These are phyloP conservation scores for Phaenicophaeus curvirostris DNA, from an alignment of 2,797 vertebrate genomes.

Conservation along the genomic window DNA sequence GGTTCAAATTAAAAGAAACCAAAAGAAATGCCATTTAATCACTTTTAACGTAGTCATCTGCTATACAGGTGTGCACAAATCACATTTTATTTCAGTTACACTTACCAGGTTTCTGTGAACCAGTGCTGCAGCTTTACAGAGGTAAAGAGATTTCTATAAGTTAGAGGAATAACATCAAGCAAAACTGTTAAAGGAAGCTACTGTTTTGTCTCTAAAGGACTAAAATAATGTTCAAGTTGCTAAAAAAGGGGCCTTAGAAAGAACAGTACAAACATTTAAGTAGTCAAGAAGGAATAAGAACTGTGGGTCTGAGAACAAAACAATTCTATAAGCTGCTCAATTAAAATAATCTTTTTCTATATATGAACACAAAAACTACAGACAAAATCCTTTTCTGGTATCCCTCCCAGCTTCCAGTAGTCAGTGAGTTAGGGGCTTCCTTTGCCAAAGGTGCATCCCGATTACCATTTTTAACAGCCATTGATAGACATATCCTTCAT, in stretches of 20 bases:
- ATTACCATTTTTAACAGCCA: conserved; percentile 2
- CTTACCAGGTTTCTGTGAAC: conserved; percentile 65
- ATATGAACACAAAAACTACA: background rate
- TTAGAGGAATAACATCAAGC: conserved; percentile 15
- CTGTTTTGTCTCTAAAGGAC: conserved; percentile 26
- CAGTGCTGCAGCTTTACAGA: conserved; percentile 56
- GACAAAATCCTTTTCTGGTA: background rate
- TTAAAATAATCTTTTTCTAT: background rate
- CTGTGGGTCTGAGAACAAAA: background rate
- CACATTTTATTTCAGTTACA: conserved; percentile 67
- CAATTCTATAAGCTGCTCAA: background rate
- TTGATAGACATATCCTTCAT: conserved; percentile 52
- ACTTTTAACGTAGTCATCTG: conserved; percentile 74
- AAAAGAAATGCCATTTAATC: conserved; percentile 47
- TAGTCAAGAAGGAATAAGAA: background rate
- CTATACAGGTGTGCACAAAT: conserved; percentile 77
- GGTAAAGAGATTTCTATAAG: conserved; percentile 57
- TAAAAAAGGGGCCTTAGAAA: background rate
- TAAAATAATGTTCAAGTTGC: background rate
- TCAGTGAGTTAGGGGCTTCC: conserved; percentile 21
- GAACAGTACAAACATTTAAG: background rate
- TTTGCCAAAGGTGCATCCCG: background rate
- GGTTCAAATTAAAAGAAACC: conserved; percentile 58
- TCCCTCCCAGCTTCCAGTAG: conserved; percentile 27
- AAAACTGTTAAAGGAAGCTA: conserved; percentile 35